Percentiles rank a stretch among this genome's conserved stretches.
These are phyloP conservation scores for Caradrina clavipalpis DNA, from an alignment of 2,888 invertebrate genomes.

Conservation along the genomic window DNA sequence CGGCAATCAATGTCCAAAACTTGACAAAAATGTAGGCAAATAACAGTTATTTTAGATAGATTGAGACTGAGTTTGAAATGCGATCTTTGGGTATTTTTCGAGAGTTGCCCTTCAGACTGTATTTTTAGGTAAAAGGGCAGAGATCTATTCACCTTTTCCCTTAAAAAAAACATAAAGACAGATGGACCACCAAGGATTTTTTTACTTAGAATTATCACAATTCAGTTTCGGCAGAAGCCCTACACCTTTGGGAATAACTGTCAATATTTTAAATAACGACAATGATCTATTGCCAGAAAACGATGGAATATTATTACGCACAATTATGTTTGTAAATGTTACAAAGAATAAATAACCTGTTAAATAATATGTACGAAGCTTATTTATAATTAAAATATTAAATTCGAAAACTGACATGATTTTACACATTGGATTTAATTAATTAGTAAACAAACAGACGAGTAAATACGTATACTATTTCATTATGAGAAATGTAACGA, in stretches of 20 bases:
- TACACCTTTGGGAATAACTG: constrained; percentile 8
- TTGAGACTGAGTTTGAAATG: too few species aligned
- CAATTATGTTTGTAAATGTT: too few species aligned
- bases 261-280: constrained; percentile 1
- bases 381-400: too few species aligned
- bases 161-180: constrained; percentile 9
- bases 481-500: constrained; percentile 6
- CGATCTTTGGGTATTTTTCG: too few species aligned
- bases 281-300: constrained; percentile 23
- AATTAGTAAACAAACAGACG: constrained; percentile 3
- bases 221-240: background rate
- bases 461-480: background rate
- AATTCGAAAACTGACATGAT: too few species aligned
- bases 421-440: background rate
- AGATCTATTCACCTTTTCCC: background rate
- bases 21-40: too few species aligned
- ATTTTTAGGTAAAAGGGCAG: background rate
- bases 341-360: too few species aligned
- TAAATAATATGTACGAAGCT: too few species aligned
- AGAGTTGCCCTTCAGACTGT: too few species aligned
- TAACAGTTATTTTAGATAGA: too few species aligned
- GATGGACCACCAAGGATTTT: constrained; percentile 14
- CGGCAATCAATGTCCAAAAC: too few species aligned
- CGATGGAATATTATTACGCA: too few species aligned
- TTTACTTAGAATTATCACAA: background rate